A percentile compares a stretch with the other conserved stretches of the same genome.
These are phyloP conservation scores for Anolis sagrei DNA, from an alignment of 2,113 vertebrate species.

Conservation along the genomic window DNA sequence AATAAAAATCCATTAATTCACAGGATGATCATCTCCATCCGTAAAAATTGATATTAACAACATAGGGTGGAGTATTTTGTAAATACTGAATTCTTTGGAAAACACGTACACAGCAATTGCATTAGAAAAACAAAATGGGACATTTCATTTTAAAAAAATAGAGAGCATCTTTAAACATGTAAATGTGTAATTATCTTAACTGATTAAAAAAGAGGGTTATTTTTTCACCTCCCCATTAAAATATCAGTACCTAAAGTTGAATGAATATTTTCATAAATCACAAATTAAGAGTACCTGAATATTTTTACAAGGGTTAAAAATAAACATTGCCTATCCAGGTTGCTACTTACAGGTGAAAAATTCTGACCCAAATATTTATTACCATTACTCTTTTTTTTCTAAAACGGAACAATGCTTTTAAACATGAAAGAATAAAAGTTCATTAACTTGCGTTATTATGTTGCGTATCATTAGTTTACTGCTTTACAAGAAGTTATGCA, in stretches of 20 bases:
- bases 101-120: slow-evolving; percentile 65
- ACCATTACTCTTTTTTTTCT: slow-evolving; percentile 53
- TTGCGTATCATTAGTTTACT: slow-evolving; percentile 62
- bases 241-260: slow-evolving; percentile 61
- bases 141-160: slow-evolving; percentile 56
- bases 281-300: slow-evolving; percentile 60
- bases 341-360: slow-evolving; percentile 69
- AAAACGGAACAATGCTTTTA: slow-evolving; percentile 68
- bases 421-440: slow-evolving; percentile 68
- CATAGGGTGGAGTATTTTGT: slow-evolving; percentile 62
- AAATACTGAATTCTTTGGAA: slow-evolving; percentile 61
- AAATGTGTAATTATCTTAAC: slow-evolving; percentile 51
- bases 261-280: slow-evolving; percentile 64
- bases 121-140: slow-evolving; percentile 62
- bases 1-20: slow-evolving; percentile 38
- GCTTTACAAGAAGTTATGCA: slow-evolving; percentile 66
- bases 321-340: slow-evolving; percentile 69
- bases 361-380: slow-evolving; percentile 67
- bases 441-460: slow-evolving; percentile 70
- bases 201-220: slow-evolving; percentile 50
- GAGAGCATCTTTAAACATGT: slow-evolving; percentile 66
- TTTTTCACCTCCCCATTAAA: slow-evolving; percentile 61
- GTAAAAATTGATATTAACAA: slow-evolving; percentile 59
- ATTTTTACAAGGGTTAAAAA: slow-evolving; percentile 49
- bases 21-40: slow-evolving; percentile 54